phyloP scores from a whole-genome alignment of 1,140 invertebrate genomes.

The Homalodisca vitripennis region DNA sequence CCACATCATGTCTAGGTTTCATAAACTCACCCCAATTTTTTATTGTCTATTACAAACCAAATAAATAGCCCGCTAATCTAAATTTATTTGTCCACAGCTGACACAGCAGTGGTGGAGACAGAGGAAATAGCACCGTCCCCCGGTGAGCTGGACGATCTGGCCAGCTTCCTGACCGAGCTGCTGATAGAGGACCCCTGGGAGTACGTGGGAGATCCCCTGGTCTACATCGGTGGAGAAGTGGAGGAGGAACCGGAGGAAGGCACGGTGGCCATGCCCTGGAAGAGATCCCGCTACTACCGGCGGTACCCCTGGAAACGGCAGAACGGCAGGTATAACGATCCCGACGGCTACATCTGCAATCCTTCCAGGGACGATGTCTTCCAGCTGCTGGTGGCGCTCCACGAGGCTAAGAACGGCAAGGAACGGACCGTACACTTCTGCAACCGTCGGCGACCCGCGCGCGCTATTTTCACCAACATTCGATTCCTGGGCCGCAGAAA shows the following conservation, averaged over 20 bases:
- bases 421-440: slow-evolving; percentile 59
- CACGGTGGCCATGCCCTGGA: slow-evolving; percentile 38
- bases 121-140: too few relatives aligned
- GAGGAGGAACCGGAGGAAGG: neutral
- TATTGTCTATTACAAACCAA: too few relatives aligned
- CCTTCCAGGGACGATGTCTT: slow-evolving; percentile 59
- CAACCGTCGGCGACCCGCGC: slow-evolving; percentile 57
- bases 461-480: slow-evolving; percentile 60
- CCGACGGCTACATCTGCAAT: slow-evolving; percentile 57
- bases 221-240: slow-evolving; percentile 15
- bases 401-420: slow-evolving; percentile 57
- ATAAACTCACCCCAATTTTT: too few relatives aligned
- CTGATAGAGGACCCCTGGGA: slow-evolving; percentile 10
- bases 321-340: slow-evolving; percentile 53
- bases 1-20: too few relatives aligned
- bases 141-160: slow-evolving; percentile 22
- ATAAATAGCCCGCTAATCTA: too few relatives aligned
- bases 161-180: slow-evolving; percentile 11
- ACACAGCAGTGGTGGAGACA: too few relatives aligned
- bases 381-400: slow-evolving; percentile 57
- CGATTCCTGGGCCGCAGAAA: slow-evolving; percentile 54
- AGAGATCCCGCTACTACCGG: slow-evolving; percentile 58
- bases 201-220: slow-evolving; percentile 9
- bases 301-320: slow-evolving; percentile 62
- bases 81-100: too few relatives aligned